Percentiles rank a stretch among this genome's conserved stretches.
phyloP scores from a whole-genome alignment of 2,797 vertebrate species.

The Sandelia bainsii region DNA sequence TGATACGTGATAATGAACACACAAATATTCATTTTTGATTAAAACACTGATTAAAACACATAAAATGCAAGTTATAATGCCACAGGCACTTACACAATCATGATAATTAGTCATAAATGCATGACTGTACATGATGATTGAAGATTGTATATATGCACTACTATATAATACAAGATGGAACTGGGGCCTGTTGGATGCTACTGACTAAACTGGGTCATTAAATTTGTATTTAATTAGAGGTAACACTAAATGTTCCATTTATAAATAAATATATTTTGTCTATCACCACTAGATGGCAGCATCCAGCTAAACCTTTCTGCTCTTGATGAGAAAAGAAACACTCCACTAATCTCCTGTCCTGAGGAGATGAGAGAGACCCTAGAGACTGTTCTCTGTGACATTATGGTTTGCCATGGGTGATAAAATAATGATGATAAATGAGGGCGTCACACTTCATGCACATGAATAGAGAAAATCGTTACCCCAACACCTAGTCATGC shows the following conservation, averaged over 20 bases:
- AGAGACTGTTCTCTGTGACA: slow-evolving; percentile 75
- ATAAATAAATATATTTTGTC: background rate
- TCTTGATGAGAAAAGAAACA: background rate
- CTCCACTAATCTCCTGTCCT: slow-evolving; percentile 7
- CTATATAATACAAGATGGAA: slow-evolving; percentile 1
- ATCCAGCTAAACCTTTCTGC: slow-evolving; percentile 6
- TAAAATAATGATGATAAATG: slow-evolving; percentile 53
- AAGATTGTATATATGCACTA: background rate
- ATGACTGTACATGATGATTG: slow-evolving; percentile 18
- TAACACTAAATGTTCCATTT: background rate
- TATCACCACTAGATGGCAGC: slow-evolving; percentile 76
- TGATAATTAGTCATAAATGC: slow-evolving; percentile 30
- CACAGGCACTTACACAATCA: slow-evolving; percentile 63
- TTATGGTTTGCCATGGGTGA: slow-evolving; percentile 75
- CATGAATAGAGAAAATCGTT: slow-evolving; percentile 26
- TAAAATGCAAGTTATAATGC: slow-evolving; percentile 76
- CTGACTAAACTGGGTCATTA: slow-evolving; percentile 1
- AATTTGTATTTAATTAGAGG: background rate
- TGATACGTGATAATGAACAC: slow-evolving; percentile 56
- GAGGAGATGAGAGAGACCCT: slow-evolving; percentile 26
- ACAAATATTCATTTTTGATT: slow-evolving; percentile 46
- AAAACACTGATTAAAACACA: slow-evolving; percentile 57
- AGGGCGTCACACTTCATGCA: slow-evolving; percentile 71
- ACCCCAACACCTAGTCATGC: slow-evolving; percentile 58
- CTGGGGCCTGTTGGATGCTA: background rate